Base-by-base conservation (phyloP, 2,797 vertebrate genomes). In the Hydrophis major region DNA sequence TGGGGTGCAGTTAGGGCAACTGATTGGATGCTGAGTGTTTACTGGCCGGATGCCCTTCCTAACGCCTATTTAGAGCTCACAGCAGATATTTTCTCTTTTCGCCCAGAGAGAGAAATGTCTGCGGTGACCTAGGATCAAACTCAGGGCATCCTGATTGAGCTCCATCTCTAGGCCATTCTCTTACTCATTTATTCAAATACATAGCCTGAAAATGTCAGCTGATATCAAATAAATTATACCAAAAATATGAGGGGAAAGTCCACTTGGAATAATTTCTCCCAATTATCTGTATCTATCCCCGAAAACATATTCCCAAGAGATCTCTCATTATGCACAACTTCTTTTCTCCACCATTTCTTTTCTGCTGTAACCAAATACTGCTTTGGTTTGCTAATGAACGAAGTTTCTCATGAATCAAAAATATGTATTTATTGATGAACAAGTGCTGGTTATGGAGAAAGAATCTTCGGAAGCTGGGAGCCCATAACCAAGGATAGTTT, bases 31-130 rank as follows among this genome's bases (percentile, higher is more conserved):
- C 66, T 32, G n/a, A 69, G 14, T 0, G 1, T 69, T 69, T 69
- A 32, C 66, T 69, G n/a, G 14, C 66, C 0, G 2, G 13, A 32
- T 69, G 66, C 66, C 66, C n/a, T 32, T 18, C 66, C 6, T 69
- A n/a, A 69, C 0, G 0, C 66, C 66, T 32, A 69, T 2, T 1
- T 1, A 0, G n/a, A 32, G 14, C 14, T 69, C 66, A 69, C 66
- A 69, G n/a, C n/a, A 69, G n/a, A 7, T 69, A 69, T 69, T 69
- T 69, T 69, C n/a, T 69, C n/a, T 69, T 18, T 6, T n/a, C 0
- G 14, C 66, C 13, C n/a, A 6, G 8, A 53, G 50, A 53, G 7
- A 10, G 50, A 53, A 53, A 53, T 53, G 7, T 60, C 59, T 60
- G 59, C 59, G 0, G 20, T 14, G 16, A 69, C 14, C n/a, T 69